phyloP scores from a whole-genome alignment of 2,113 vertebrate species.

The Osmerus eperlanus region DNA sequence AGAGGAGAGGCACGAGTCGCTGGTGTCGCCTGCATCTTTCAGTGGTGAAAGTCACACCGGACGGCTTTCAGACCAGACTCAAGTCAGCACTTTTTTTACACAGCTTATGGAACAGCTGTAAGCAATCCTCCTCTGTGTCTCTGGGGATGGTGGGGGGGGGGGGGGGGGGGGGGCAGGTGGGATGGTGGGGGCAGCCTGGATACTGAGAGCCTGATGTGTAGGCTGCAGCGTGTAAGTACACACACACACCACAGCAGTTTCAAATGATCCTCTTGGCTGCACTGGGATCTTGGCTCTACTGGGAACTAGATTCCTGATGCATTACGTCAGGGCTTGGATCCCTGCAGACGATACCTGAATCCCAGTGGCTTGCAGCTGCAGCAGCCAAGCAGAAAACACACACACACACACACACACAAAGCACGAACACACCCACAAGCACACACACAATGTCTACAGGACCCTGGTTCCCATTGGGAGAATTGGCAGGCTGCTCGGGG shows the following conservation, averaged over 20 bases:
- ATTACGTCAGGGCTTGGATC: conserved; percentile 55
- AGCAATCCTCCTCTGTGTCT: conserved; percentile 54
- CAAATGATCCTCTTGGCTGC: conserved; percentile 41
- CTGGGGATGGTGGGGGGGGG: background rate
- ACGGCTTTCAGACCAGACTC: conserved; percentile 34
- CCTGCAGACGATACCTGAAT: conserved; percentile 52
- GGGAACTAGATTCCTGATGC: conserved; percentile 61
- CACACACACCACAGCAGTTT: conserved; percentile 24
- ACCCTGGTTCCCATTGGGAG: background rate
- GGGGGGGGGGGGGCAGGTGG: conserved; percentile 7
- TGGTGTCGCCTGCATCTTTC: conserved; percentile 46
- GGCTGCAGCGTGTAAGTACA: conserved; percentile 24
- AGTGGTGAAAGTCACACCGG: conserved; percentile 30
- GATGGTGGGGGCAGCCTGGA: conserved; percentile 30
- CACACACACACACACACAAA: background rate
- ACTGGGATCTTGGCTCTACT: conserved; percentile 39
- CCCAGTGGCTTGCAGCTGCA: conserved; percentile 35
- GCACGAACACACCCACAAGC: background rate
- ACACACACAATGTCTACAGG: background rate
- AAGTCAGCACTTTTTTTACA: conserved; percentile 39
- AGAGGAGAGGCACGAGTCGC: background rate
- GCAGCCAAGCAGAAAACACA: conserved; percentile 31
- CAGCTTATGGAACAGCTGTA: conserved; percentile 63
- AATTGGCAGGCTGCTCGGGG: conserved; percentile 13
- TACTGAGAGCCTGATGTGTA: conserved; percentile 46